Conservation (phyloP, 2,797 vertebrate species). For the Phoxinus dragarum region DNA sequence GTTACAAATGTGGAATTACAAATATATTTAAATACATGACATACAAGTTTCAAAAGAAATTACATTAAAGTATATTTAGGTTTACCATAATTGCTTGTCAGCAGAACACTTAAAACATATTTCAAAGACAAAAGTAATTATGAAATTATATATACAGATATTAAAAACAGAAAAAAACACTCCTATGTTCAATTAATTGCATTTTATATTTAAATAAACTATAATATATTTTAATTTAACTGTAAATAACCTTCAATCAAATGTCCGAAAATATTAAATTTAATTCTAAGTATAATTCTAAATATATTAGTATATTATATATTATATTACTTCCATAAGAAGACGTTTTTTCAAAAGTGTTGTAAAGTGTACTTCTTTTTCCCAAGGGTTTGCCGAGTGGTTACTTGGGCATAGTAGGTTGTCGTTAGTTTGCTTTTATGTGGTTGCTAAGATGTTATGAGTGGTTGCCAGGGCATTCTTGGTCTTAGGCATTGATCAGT, state of each 20-base stretch:
- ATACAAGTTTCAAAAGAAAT: background rate
- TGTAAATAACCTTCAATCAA: background rate
- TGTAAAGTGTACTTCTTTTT: background rate
- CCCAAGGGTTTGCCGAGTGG: background rate
- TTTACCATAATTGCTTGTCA: background rate
- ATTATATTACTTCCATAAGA: background rate
- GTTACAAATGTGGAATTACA: background rate
- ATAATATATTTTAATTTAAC: background rate
- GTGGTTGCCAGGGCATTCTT: background rate
- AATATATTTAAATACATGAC: background rate
- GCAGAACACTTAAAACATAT: background rate
- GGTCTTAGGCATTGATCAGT: background rate
- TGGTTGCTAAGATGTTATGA: background rate
- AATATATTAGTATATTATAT: background rate
- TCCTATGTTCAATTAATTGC: background rate
- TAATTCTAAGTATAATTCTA: background rate
- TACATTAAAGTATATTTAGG: background rate
- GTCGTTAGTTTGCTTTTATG: background rate
- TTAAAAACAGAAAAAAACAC: background rate
- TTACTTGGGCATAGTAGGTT: background rate
- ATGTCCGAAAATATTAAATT: background rate
- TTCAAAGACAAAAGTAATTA: background rate
- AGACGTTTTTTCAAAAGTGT: background rate
- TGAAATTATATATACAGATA: background rate
- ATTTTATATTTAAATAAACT: background rate